phyloP scores from a whole-genome alignment of 92 coral and sea anemone genomes.

The Zoanthus gigantus region DNA sequence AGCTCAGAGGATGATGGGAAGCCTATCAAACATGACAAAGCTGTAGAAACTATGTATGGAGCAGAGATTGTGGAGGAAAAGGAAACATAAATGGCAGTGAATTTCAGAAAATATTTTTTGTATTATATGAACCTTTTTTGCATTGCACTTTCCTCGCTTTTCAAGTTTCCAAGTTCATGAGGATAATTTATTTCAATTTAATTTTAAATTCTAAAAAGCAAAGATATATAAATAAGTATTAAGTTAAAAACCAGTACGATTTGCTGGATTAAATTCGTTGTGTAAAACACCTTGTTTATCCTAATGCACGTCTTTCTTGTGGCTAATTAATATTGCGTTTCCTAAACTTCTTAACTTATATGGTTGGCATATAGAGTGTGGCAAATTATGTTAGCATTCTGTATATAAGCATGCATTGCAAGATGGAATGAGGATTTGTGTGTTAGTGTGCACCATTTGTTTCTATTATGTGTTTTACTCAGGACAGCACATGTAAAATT shows the following conservation, averaged over 20 bases:
- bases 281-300: not conserved
- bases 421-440: not conserved
- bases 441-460: not conserved
- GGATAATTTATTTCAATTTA: slow-evolving; percentile 1
- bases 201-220: slow-evolving; percentile 25
- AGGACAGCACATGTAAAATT: slow-evolving; percentile 35
- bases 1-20: slow-evolving; percentile 47
- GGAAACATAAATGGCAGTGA: slow-evolving; percentile 22
- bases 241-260: not conserved
- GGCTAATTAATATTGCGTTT: not conserved
- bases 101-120: not conserved
- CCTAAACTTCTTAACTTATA: not conserved
- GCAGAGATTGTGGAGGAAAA: slow-evolving; percentile 31
- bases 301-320: not conserved
- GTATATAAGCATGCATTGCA: not conserved
- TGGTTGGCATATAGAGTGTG: not conserved
- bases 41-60: slow-evolving; percentile 33
- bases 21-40: slow-evolving; percentile 44
- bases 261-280: not conserved
- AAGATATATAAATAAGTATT: not conserved
- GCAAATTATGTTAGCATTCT: not conserved
- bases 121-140: slow-evolving; percentile 6
- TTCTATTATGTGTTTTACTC: slow-evolving; percentile 13
- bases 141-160: not conserved
- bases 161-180: slow-evolving; percentile 1